These are phyloP conservation scores for Recurvirostra avosetta DNA, from an alignment of 2,113 vertebrate genomes.

Conservation along the genomic window DNA sequence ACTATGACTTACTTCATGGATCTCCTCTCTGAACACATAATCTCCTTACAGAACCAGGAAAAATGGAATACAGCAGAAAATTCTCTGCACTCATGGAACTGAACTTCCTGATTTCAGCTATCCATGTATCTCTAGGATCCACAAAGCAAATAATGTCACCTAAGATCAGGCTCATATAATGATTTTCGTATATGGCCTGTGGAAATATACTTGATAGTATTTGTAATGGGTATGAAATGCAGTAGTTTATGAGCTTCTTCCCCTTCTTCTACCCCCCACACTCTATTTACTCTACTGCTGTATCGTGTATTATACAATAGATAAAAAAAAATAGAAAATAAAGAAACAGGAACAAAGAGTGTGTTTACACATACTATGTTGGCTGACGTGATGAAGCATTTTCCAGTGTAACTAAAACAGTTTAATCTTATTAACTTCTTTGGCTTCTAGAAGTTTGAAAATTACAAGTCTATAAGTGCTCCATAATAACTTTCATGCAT, in stretches of 20 bases:
- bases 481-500: neutral
- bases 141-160: neutral
- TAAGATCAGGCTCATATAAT: neutral
- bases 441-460: neutral
- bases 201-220: neutral
- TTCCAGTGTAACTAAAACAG: neutral
- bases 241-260: neutral
- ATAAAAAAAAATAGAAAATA: neutral
- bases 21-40: neutral
- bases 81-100: neutral
- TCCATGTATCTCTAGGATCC: neutral
- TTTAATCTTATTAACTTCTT: neutral
- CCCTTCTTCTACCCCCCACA: neutral
- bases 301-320: rapidly evolving
- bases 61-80: neutral
- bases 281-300: rapidly evolving
- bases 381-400: neutral
- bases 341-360: neutral
- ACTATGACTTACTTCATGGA: neutral
- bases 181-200: neutral
- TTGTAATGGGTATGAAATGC: neutral
- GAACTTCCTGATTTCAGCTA: neutral
- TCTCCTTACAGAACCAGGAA: neutral
- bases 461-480: neutral
- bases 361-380: neutral